phyloP scores from a whole-genome alignment of 2,797 vertebrate genomes.

The Mastacembelus armatus region DNA sequence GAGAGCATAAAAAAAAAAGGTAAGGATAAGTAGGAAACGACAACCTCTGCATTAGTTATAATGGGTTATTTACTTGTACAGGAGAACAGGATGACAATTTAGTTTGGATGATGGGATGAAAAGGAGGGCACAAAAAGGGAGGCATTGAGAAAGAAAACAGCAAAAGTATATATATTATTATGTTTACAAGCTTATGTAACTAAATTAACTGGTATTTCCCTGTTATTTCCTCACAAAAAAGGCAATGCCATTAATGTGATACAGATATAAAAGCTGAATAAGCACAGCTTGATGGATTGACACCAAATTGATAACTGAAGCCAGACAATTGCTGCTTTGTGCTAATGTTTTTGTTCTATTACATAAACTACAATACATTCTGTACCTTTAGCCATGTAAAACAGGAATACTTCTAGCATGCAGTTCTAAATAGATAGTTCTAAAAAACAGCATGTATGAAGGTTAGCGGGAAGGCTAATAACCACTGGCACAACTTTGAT shows the following conservation, averaged over 20 bases:
- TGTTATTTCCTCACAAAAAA: not conserved
- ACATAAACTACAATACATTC: not conserved
- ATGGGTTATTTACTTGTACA: conserved; percentile 1
- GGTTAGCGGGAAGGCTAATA: conserved; percentile 45
- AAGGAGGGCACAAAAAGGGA: not conserved
- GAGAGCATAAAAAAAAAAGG: too few relatives aligned
- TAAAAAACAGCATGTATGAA: not conserved
- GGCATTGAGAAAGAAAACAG: not conserved
- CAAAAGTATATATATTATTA: conserved; percentile 8
- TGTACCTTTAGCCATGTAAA: not conserved
- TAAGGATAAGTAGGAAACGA: not conserved
- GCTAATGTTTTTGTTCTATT: conserved; percentile 9
- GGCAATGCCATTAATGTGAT: not conserved
- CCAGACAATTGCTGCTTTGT: not conserved
- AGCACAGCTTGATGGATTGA: not conserved
- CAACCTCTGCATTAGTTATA: conserved; percentile 2
- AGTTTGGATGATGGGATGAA: not conserved
- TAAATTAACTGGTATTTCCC: not conserved
- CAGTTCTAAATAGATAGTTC: not conserved
- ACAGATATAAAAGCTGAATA: not conserved
- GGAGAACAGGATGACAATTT: not conserved
- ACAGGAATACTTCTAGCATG: not conserved
- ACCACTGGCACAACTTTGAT: conserved; percentile 35
- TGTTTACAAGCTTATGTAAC: conserved; percentile 8
- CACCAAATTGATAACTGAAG: not conserved